phyloP scores from a whole-genome alignment of 2,888 invertebrate genomes.

The Cyclophora albipunctata region DNA sequence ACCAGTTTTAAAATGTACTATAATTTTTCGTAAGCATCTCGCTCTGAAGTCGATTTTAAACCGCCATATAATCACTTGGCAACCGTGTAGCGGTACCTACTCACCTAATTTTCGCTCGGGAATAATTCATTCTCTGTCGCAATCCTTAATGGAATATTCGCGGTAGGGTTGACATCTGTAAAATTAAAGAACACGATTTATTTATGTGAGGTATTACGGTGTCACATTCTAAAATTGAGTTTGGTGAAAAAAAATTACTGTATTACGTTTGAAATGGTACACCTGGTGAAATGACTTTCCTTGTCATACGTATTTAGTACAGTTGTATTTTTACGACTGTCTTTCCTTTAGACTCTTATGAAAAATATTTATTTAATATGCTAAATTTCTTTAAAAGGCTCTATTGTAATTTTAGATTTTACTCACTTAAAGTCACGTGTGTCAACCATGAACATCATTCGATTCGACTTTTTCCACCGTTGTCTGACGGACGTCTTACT shows the following conservation, averaged over 20 bases:
- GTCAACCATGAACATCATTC: slow-evolving; percentile 13
- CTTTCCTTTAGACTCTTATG: too few relatives aligned
- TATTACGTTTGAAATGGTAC: too few relatives aligned
- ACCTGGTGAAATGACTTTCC: too few relatives aligned
- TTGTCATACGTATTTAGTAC: too few relatives aligned
- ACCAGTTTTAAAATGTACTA: neutral
- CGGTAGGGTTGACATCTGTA: slow-evolving; percentile 24
- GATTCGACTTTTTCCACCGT: slow-evolving; percentile 15
- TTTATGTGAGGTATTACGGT: slow-evolving; percentile 21
- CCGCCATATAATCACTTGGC: slow-evolving; percentile 27
- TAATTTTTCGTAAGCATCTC: slow-evolving; percentile 1
- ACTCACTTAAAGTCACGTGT: neutral
- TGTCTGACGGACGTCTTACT: slow-evolving; percentile 36
- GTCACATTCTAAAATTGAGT: slow-evolving; percentile 24
- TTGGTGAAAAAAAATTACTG: slow-evolving; percentile 15
- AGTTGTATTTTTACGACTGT: too few relatives aligned
- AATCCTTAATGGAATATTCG: slow-evolving; percentile 45
- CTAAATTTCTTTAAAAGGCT: too few relatives aligned
- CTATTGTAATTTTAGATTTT: too few relatives aligned
- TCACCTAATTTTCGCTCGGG: slow-evolving; percentile 33
- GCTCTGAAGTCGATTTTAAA: slow-evolving; percentile 2
- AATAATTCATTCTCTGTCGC: slow-evolving; percentile 41
- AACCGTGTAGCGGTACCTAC: slow-evolving; percentile 15
- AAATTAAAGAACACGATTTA: slow-evolving; percentile 21
- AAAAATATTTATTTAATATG: too few relatives aligned